Evolutionary conservation across 2,888 invertebrate genomes (phyloP), one percentile per base, ranked within the genome.

Genomic region (Sepioteuthis lessoniana): DNA sequence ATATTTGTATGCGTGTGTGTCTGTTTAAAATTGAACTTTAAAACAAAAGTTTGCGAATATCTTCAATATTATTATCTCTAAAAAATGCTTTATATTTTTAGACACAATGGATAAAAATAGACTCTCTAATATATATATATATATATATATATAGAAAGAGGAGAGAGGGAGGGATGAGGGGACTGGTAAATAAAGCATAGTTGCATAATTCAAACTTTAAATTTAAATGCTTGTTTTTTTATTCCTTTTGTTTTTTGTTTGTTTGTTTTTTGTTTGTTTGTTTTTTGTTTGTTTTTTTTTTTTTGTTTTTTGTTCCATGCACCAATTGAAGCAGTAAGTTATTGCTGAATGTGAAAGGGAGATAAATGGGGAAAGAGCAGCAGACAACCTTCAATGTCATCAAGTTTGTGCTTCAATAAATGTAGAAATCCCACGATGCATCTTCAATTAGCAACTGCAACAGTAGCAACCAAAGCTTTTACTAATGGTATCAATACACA

Each of bases 311-410:
- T n/a, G n/a, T 76, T 19, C n/a, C 76, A 76, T n/a, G 31, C 31
- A 31, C 8, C 76, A 7, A 76, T n/a, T 76, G n/a, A 76, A 76
- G 76, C 76, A n/a, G n/a, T 3, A 76, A 76, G n/a, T 76, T 76
- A 76, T 76, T n/a, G 76, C 16, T 76, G n/a, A 76, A 76, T 76
- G 16, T 35, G n/a, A 5, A 13, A n/a, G 76, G 13, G n/a, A 35
- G n/a, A 35, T n/a, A 35, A 35, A 76, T n/a, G n/a, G n/a, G 76
- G 4, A n/a, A n/a, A 16, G 31, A 31, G 31, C n/a, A 76, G 76
- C 76, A 76, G n/a, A 76, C 76, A 76, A 76, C n/a, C n/a, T n/a
- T n/a, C n/a, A 19, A 76, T n/a, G 76, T 76, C 76, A 76, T 76
- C n/a, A n/a, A n/a, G n/a, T 76, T 76, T n/a, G n/a, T 35, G 35